Conservation (phyloP, 2,797 vertebrate genomes). For the Mormyrus proboscirostris region DNA sequence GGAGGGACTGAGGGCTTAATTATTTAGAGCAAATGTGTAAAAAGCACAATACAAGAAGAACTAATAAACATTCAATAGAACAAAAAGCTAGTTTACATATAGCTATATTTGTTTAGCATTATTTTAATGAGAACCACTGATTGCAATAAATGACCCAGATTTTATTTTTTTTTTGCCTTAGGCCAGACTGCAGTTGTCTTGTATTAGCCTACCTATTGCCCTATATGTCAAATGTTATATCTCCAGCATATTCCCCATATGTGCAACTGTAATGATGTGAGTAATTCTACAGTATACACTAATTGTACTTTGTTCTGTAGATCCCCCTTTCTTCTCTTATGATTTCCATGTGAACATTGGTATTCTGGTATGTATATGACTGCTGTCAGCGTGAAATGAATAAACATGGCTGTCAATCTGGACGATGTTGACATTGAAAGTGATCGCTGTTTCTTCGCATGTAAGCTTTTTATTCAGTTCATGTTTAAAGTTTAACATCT, state of each 20-base stretch:
- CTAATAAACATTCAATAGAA: not conserved
- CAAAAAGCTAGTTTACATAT: not conserved
- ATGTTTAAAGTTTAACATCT: conserved; percentile 4
- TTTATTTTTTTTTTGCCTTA: not conserved
- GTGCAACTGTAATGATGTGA: not conserved
- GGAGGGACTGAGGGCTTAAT: not conserved
- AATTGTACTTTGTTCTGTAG: not conserved
- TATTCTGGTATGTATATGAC: conserved; percentile 11
- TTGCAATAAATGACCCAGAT: not conserved
- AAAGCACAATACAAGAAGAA: not conserved
- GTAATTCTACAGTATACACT: not conserved
- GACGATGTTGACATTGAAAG: conserved; percentile 3
- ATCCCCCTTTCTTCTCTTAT: not conserved
- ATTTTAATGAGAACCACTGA: not conserved
- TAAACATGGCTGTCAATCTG: conserved; percentile 12
- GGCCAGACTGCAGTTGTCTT: not conserved
- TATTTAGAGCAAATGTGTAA: not conserved
- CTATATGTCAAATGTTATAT: not conserved
- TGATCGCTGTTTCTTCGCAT: not conserved
- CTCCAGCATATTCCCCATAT: not conserved
- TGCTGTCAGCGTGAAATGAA: conserved; percentile 11
- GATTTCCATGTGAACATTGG: conserved; percentile 5
- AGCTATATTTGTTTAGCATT: not conserved
- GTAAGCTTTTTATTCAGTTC: conserved; percentile 7
- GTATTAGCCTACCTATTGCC: not conserved